Conservation (phyloP, 2,113 vertebrate species). For the Himantopus leucocephalus region DNA sequence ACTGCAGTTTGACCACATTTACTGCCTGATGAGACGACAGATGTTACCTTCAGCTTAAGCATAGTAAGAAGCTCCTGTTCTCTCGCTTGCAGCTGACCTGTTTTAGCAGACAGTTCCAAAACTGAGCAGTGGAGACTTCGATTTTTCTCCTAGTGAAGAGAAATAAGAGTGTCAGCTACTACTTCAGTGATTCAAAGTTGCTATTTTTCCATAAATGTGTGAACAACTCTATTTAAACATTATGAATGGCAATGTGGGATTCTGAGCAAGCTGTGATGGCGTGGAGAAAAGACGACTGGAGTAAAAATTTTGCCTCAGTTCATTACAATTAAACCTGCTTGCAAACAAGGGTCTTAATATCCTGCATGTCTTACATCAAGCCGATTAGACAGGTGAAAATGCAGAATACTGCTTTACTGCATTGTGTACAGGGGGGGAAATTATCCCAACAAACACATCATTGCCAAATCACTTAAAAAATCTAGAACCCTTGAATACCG, state of each 20-base stretch:
- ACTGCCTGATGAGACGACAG: background rate
- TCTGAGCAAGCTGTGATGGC: background rate
- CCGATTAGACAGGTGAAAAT: background rate
- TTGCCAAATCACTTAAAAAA: background rate
- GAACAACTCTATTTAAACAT: background rate
- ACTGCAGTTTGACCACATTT: background rate
- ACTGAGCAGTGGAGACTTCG: conserved; percentile 80
- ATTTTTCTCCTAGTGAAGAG: conserved; percentile 80
- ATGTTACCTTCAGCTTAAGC: conserved; percentile 86
- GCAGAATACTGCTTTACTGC: background rate
- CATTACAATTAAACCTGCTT: background rate
- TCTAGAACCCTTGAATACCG: background rate
- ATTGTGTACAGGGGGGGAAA: background rate
- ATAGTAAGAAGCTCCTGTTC: conserved; percentile 86
- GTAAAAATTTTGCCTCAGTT: background rate
- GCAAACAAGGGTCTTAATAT: background rate
- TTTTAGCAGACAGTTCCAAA: conserved; percentile 80
- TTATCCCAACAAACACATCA: background rate
- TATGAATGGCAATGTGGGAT: background rate
- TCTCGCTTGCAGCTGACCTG: conserved; percentile 84
- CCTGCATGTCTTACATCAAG: background rate
- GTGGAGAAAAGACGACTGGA: background rate
- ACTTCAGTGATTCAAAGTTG: background rate
- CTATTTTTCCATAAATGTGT: background rate
- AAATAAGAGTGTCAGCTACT: background rate